Percentiles rank a stretch among this genome's conserved stretches.
Conservation (phyloP, 2,888 invertebrate species). For the Oligia latruncula region DNA sequence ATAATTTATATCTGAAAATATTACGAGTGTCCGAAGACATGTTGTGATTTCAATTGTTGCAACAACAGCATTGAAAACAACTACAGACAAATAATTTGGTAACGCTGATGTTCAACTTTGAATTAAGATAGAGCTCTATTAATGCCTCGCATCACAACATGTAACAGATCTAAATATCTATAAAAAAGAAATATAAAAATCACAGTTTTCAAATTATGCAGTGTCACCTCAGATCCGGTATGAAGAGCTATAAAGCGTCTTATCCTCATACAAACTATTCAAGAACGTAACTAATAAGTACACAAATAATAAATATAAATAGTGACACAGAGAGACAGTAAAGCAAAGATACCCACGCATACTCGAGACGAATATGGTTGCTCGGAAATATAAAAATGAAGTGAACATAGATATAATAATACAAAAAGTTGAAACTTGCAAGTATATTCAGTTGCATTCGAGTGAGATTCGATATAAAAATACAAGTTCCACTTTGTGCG, state of each 20-base stretch:
- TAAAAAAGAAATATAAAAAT: constrained; percentile 88
- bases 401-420: constrained; percentile 41
- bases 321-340: constrained; percentile 88
- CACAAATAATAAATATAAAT: constrained; percentile 85
- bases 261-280: constrained; percentile 80
- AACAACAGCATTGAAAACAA: constrained; percentile 76
- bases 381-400: constrained; percentile 66
- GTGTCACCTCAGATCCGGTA: constrained; percentile 88
- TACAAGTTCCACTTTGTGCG: constrained; percentile 60
- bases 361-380: constrained; percentile 80
- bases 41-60: constrained; percentile 81
- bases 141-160: constrained; percentile 87
- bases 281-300: constrained; percentile 88
- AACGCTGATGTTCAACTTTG: constrained; percentile 73
- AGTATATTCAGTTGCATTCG: constrained; percentile 49
- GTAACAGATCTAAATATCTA: constrained; percentile 88
- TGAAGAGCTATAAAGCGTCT: constrained; percentile 85
- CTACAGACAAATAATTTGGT: constrained; percentile 73
- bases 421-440: constrained; percentile 54
- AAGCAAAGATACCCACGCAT: constrained; percentile 86
- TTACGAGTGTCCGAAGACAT: constrained; percentile 81
- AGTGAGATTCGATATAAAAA: constrained; percentile 56
- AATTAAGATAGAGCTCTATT: constrained; percentile 71
- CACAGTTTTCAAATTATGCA: constrained; percentile 90
- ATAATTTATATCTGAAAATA: constrained; percentile 81